Evolutionary conservation across 2,113 vertebrate genomes (phyloP).

Genomic region (Corvus moneduloides): DNA sequence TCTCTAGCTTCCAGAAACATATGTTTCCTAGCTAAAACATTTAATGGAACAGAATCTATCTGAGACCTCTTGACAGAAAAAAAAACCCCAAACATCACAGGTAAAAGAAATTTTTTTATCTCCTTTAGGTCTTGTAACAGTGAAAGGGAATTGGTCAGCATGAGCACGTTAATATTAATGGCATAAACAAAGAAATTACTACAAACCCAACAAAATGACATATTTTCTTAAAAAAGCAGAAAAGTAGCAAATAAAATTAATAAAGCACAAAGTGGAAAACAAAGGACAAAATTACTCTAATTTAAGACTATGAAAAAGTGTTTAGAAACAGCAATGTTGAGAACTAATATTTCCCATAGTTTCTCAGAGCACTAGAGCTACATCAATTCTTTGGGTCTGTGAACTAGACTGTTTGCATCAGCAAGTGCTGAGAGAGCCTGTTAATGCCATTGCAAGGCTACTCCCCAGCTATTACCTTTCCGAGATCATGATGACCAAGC

Average conservation of each 20-base stretch:
- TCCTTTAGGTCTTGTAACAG: neutral
- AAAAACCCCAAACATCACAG: neutral
- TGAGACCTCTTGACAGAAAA: neutral
- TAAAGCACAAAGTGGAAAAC: neutral
- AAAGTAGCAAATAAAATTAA: neutral
- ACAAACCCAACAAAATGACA: neutral
- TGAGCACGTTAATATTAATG: neutral
- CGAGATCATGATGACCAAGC: neutral
- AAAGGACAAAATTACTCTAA: neutral
- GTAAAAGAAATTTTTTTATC: neutral
- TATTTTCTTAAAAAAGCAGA: neutral
- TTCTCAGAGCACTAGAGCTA: neutral
- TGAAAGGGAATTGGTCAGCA: neutral
- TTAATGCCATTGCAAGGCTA: neutral
- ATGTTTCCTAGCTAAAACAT: neutral
- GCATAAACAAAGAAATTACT: neutral
- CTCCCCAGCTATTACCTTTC: neutral
- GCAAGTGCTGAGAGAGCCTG: neutral
- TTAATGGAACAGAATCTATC: neutral
- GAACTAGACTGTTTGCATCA: neutral
- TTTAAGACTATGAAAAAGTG: neutral
- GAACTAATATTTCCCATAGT: neutral
- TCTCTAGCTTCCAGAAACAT: neutral
- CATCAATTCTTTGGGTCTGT: fast-evolving
- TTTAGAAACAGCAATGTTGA: neutral